Base-by-base conservation (phyloP, 2,888 invertebrate genomes). In the Camptogramma bilineatum region DNA sequence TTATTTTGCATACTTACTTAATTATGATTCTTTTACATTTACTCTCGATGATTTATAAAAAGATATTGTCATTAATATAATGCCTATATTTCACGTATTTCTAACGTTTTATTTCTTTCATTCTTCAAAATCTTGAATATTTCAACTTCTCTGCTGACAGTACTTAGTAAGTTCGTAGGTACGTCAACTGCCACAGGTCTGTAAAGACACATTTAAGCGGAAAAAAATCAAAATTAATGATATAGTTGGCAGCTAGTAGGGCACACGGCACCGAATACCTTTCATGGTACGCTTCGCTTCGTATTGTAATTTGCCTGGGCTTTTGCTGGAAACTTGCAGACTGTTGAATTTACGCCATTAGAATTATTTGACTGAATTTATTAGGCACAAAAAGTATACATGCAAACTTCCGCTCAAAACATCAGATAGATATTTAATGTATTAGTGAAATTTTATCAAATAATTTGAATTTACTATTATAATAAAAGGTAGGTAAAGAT, bases 141-240 rank as follows among this genome's bases (percentile, higher is more conserved):
- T 16, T 13, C 34, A 17, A 8, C 8, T 7, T 44, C 44, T 44
- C 57, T 91, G 84, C 78, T 2, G 54, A 82, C 89, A 51, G 69
- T 90, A 90, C 86, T 52, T 53, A 51, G 47, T 66, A 62, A 68
- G 55, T 62, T 66, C 77, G 81, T 83, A 81, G 86, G 88, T 83
- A 81, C 86, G 88, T 90, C 87, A 88, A 90, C 88, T 85, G 84
- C 85, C 89, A 83, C 87, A 90, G 90, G 87, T 91, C 88, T 90
- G 88, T 91, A 91, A 91, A 91, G 91, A 90, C 88, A 90, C 87
- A 87, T 90, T 90, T 90, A 85, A 88, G 86, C 85, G 86, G 86
- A 86, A 90, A 92, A 91, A 92, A 92, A 91, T 90, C 88, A 87
- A 90, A 93, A 93, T 92, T 93, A 93, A 93, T 93, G 91, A 91